Conservation (phyloP, 1,140 invertebrate species). For the Diorhabda sublineata region DNA sequence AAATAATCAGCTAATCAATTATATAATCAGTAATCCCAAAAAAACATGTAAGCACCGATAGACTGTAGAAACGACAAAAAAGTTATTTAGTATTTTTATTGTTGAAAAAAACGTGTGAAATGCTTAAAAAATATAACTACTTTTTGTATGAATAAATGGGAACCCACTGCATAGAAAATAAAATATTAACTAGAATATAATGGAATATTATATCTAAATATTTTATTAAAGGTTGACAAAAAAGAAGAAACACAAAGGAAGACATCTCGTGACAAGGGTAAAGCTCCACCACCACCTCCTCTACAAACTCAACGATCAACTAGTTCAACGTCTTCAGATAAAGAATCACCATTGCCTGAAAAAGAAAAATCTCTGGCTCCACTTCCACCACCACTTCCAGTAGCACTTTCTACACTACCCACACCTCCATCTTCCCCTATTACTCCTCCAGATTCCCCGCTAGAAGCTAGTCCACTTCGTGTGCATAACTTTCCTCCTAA, state of each 20-base stretch:
- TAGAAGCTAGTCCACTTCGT: conserved; percentile 10
- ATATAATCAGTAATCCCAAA: no score
- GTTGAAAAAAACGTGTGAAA: no score
- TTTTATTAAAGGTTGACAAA: conserved; percentile 51
- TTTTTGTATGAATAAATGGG: no score
- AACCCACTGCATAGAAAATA: no score
- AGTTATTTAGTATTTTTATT: not conserved
- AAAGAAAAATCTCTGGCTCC: conserved; percentile 52
- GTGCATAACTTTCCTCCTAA: conserved; percentile 17
- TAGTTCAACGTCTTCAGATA: conserved; percentile 42
- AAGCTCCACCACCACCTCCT: conserved; percentile 57
- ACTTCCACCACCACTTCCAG: conserved; percentile 48
- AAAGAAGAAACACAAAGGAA: conserved; percentile 47
- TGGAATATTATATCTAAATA: not conserved
- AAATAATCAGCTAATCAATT: no score
- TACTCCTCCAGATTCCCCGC: conserved; percentile 39
- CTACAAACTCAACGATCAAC: conserved; percentile 24
- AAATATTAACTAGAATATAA: no score
- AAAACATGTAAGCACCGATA: no score
- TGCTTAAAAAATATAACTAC: no score
- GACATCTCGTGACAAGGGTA: conserved; percentile 59
- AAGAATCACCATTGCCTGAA: not conserved
- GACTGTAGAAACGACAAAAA: conserved; percentile 13
- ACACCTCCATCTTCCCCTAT: conserved; percentile 51
- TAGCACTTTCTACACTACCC: conserved; percentile 38